phyloP scores from a whole-genome alignment of 2,888 invertebrate genomes.

The Caenorhabditis imperialis region DNA sequence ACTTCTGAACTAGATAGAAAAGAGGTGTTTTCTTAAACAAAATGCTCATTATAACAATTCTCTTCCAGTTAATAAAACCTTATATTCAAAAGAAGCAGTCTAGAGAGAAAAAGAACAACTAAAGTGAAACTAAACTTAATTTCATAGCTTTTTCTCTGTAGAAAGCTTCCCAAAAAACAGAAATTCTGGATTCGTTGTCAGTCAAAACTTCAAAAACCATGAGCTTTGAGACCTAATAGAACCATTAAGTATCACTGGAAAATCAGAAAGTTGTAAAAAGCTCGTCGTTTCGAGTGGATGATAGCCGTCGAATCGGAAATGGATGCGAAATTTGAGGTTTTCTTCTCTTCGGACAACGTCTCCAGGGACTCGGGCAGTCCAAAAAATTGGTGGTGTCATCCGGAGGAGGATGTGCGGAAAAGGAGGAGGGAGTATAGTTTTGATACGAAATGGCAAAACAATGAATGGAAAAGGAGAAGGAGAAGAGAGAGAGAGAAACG shows the following conservation, averaged over 20 bases:
- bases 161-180: too few relatives aligned
- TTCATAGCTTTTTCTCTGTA: too few relatives aligned
- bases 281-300: conserved; percentile 23
- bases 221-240: too few relatives aligned
- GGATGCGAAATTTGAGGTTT: conserved; percentile 53
- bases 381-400: conserved; percentile 49
- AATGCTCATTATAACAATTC: too few relatives aligned
- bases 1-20: too few relatives aligned
- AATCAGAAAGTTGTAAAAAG: conserved; percentile 16
- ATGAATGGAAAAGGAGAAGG: conserved; percentile 3
- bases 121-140: too few relatives aligned
- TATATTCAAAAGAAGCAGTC: too few relatives aligned
- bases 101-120: too few relatives aligned
- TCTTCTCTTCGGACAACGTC: conserved; percentile 7
- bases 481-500: conserved; percentile 13
- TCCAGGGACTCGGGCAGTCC: conserved; percentile 14
- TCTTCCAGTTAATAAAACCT: too few relatives aligned
- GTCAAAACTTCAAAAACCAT: too few relatives aligned
- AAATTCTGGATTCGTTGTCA: too few relatives aligned
- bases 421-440: conserved; percentile 33
- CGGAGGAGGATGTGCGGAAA: conserved; percentile 4
- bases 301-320: conserved; percentile 47
- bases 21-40: too few relatives aligned
- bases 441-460: conserved; percentile 32
- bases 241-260: conserved; percentile 11